These are phyloP conservation scores for Drosophila conformis DNA, from an alignment of 2,888 invertebrate genomes.

Conservation along the genomic window DNA sequence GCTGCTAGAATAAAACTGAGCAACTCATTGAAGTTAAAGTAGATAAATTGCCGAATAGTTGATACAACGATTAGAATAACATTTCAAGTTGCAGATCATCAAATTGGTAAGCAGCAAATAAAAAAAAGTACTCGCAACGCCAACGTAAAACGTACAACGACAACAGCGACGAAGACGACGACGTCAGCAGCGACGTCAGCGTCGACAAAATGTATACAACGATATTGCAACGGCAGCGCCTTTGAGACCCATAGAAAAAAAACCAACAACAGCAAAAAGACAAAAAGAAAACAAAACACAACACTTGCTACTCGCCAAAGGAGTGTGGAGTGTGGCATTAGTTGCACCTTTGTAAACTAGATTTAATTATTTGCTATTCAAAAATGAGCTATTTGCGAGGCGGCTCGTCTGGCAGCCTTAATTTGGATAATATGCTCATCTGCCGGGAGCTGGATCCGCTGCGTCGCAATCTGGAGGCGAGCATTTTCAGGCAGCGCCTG, in stretches of 20 bases:
- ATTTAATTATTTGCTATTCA: not conserved
- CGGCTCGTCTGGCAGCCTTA: constrained; percentile 36
- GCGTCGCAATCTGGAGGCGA: constrained; percentile 40
- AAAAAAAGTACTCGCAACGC: constrained; percentile 11
- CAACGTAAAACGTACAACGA: constrained; percentile 34
- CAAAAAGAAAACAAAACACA: not conserved
- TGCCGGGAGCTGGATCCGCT: constrained; percentile 49
- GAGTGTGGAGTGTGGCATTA: not conserved
- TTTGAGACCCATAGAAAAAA: constrained; percentile 19
- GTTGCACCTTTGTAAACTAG: too few species aligned
- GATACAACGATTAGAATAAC: constrained; percentile 1
- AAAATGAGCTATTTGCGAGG: constrained; percentile 51
- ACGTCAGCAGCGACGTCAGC: constrained; percentile 47
- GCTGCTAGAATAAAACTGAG: constrained; percentile 5
- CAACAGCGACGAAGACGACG: constrained; percentile 15
- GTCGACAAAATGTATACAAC: constrained; percentile 63
- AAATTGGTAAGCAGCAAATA: constrained; percentile 16
- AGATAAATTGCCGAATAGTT: constrained; percentile 13
- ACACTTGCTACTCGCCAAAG: not conserved
- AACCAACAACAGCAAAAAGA: not conserved
- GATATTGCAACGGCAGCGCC: constrained; percentile 32
- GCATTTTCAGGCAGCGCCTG: constrained; percentile 86
- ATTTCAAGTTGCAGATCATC: not conserved
- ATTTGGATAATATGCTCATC: constrained; percentile 55
- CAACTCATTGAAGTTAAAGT: not conserved